Conservation (phyloP, 2,113 vertebrate genomes). For the Peromyscus maniculatus region DNA sequence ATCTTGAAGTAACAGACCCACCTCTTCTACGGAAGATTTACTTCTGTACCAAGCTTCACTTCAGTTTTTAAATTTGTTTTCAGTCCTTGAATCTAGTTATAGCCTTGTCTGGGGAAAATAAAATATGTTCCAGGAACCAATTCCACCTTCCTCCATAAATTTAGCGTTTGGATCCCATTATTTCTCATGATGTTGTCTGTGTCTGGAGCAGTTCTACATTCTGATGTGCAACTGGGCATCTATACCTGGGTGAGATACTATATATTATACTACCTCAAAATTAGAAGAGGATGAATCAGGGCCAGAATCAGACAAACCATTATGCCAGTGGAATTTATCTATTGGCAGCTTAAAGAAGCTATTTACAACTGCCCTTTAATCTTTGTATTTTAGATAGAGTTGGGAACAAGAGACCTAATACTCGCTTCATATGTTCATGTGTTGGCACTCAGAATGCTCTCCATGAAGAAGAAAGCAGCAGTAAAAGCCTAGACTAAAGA, state of each 20-base stretch:
- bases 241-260: constrained; percentile 19
- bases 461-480: neutral
- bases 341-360: neutral
- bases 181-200: neutral
- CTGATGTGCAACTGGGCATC: neutral
- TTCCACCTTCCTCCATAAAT: neutral
- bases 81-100: constrained; percentile 8
- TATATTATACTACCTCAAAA: neutral
- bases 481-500: neutral
- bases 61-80: constrained; percentile 38
- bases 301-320: neutral
- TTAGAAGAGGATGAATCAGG: neutral
- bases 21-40: neutral
- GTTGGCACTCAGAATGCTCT: neutral
- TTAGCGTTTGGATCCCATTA: constrained; percentile 12
- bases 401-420: neutral
- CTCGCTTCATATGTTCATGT: neutral
- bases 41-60: neutral
- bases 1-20: neutral
- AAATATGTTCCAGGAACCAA: constrained; percentile 27
- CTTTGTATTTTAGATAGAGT: neutral
- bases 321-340: neutral
- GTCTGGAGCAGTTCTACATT: neutral
- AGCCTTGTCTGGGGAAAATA: constrained; percentile 16
- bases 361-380: neutral